Percentiles rank a stretch among this genome's conserved stretches.
phyloP scores from a whole-genome alignment of 2,797 vertebrate species.

The Triplophysa yarkandensis region DNA sequence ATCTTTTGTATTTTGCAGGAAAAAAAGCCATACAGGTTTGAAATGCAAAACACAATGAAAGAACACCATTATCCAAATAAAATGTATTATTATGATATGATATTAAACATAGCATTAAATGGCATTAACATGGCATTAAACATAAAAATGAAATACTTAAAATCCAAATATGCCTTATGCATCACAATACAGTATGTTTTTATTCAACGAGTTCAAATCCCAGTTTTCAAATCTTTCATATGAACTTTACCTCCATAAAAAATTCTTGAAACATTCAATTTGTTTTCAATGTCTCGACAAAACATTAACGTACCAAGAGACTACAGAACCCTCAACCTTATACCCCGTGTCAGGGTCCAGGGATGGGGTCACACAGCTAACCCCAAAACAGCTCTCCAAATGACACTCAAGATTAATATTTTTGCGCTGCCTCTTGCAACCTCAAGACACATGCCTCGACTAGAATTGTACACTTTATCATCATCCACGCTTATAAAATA shows the following conservation, averaged over 20 bases:
- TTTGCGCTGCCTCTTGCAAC: background rate
- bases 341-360: constrained; percentile 6
- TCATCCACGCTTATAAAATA: background rate
- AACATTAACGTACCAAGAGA: constrained; percentile 34
- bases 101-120: too few relatives aligned
- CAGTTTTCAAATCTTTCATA: constrained; percentile 6
- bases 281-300: constrained; percentile 28
- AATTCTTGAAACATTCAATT: constrained; percentile 38
- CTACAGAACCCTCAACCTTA: constrained; percentile 12
- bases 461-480: constrained; percentile 19
- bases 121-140: too few relatives aligned
- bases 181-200: background rate
- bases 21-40: too few relatives aligned
- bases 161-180: too few relatives aligned
- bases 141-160: too few relatives aligned
- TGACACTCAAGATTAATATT: constrained; percentile 21
- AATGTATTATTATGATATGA: too few relatives aligned
- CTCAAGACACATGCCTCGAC: constrained; percentile 20
- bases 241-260: constrained; percentile 28
- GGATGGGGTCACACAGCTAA: background rate
- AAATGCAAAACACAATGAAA: too few relatives aligned
- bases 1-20: too few relatives aligned
- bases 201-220: background rate
- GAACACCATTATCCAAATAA: too few relatives aligned
- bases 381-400: constrained; percentile 1